Conservation (phyloP, 2,888 invertebrate species). For the Notodonta dromedarius region DNA sequence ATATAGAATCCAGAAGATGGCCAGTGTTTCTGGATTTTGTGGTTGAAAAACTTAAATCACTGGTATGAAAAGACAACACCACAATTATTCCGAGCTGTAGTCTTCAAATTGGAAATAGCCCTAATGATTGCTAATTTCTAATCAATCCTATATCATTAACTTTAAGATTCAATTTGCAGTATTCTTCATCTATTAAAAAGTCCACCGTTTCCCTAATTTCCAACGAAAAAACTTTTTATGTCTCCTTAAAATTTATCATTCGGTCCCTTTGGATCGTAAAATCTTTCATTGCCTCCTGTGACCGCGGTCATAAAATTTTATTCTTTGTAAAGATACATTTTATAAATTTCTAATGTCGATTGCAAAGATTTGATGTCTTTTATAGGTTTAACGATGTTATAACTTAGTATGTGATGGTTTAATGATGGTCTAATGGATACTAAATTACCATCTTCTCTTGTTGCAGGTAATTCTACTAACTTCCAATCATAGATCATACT, state of each 20-base stretch:
- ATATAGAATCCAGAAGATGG: no score
- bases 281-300: constrained; percentile 51
- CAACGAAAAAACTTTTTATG: constrained; percentile 32
- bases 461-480: constrained; percentile 44
- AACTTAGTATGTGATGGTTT: constrained; percentile 33
- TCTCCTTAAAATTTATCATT: constrained; percentile 34
- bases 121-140: not conserved
- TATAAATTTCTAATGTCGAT: constrained; percentile 48
- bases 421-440: constrained; percentile 32
- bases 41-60: not conserved
- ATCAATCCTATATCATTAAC: not conserved
- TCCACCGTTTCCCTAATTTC: constrained; percentile 32
- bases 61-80: not conserved
- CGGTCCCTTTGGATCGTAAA: constrained; percentile 49
- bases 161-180: not conserved
- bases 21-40: no score
- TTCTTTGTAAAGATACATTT: constrained; percentile 50
- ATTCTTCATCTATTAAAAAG: constrained; percentile 14
- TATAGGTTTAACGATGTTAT: constrained; percentile 42
- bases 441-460: constrained; percentile 36
- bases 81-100: not conserved
- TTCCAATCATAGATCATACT: not conserved
- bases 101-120: not conserved
- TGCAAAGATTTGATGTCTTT: constrained; percentile 44
- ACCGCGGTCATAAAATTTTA: constrained; percentile 48